A percentile compares a stretch with the other conserved stretches of the same genome.
Conservation (phyloP, 2,797 vertebrate genomes). For the Danio albolineatus region DNA sequence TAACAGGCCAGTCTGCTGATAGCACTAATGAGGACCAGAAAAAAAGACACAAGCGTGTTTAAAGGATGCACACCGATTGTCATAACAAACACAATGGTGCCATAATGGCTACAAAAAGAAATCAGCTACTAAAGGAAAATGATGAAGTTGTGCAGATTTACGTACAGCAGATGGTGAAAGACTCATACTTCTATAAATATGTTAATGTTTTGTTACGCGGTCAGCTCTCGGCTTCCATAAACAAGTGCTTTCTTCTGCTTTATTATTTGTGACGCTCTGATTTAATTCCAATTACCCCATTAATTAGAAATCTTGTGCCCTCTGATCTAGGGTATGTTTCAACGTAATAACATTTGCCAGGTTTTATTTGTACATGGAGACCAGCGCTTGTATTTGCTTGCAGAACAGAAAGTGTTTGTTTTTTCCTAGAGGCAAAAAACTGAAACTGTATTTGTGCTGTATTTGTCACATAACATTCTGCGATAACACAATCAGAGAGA, state of each 20-base stretch:
- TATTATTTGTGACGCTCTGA: conserved; percentile 73
- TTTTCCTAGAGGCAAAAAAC: background rate
- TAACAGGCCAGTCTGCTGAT: conserved; percentile 75
- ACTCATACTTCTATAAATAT: conserved; percentile 54
- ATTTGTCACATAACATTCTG: conserved; percentile 12
- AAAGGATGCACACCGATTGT: conserved; percentile 52
- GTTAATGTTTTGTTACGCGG: conserved; percentile 41
- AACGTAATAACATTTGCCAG: conserved; percentile 73
- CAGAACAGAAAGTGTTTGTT: conserved; percentile 59
- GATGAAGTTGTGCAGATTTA: conserved; percentile 2
- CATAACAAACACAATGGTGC: conserved; percentile 41
- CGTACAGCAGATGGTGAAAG: conserved; percentile 21
- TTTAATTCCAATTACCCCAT: conserved; percentile 80
- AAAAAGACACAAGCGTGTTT: conserved; percentile 36
- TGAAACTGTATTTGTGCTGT: background rate
- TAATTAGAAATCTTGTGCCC: conserved; percentile 78
- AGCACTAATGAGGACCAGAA: conserved; percentile 74
- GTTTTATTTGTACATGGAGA: conserved; percentile 67
- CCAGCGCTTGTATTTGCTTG: conserved; percentile 15
- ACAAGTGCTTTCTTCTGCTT: conserved; percentile 62
- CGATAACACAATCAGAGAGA: conserved; percentile 28
- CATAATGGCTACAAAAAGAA: conserved; percentile 34
- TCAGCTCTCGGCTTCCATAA: conserved; percentile 34
- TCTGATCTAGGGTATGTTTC: conserved; percentile 73
- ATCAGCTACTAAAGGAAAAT: conserved; percentile 38